phyloP scores from a whole-genome alignment of 2,888 invertebrate species.

The Troglohyphantes excavatus region DNA sequence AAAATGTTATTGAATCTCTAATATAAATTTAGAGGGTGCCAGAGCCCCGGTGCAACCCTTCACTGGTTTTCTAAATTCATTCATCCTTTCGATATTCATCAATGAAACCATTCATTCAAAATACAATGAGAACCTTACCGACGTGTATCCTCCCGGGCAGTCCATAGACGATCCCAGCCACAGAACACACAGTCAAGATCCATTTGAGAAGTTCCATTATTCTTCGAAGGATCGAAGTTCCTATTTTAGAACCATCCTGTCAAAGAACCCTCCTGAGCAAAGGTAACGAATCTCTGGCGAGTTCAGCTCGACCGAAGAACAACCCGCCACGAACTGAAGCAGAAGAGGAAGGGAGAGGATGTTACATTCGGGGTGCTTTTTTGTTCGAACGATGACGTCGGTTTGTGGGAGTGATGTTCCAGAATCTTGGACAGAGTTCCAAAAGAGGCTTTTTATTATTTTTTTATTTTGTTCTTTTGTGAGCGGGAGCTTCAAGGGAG shows the following conservation, averaged over 20 bases:
- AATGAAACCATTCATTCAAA: too few relatives aligned
- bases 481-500: slow-evolving; percentile 7
- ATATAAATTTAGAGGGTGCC: too few relatives aligned
- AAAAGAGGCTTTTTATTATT: slow-evolving; percentile 1
- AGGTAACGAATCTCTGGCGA: background rate
- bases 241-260: slow-evolving; percentile 18
- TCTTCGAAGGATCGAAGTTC: background rate
- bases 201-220: slow-evolving; percentile 24
- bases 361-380: slow-evolving; percentile 28
- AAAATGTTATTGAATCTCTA: too few relatives aligned
- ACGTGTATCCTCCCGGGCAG: slow-evolving; percentile 61
- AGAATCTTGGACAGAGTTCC: slow-evolving; percentile 28
- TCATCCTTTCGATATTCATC: too few relatives aligned
- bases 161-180: slow-evolving; percentile 2
- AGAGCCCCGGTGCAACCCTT: too few relatives aligned
- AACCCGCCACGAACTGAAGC: slow-evolving; percentile 32
- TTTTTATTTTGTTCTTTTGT: background rate
- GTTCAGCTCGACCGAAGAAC: slow-evolving; percentile 15
- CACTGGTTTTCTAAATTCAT: too few relatives aligned
- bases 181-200: background rate
- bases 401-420: slow-evolving; percentile 37
- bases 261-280: slow-evolving; percentile 12
- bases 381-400: slow-evolving; percentile 42
- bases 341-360: background rate
- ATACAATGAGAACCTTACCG: too few relatives aligned